Conservation (phyloP, 2,888 invertebrate species). For the Dioctria rufipes region DNA sequence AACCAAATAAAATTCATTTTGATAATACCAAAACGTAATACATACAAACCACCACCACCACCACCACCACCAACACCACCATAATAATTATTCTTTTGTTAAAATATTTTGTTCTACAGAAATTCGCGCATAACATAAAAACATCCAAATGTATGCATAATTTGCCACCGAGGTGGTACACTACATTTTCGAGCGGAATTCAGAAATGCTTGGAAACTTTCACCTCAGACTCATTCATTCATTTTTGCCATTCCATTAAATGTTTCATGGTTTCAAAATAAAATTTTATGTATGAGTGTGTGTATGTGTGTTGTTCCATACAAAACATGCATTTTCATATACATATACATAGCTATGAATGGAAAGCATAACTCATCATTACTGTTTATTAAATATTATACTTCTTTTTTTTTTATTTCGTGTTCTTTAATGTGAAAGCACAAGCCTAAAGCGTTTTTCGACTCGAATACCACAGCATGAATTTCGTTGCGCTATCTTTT, state of each 20-base stretch:
- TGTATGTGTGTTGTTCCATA: slow-evolving; percentile 13
- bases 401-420: slow-evolving; percentile 30
- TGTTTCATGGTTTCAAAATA: slow-evolving; percentile 26
- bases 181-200: too few species aligned
- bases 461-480: not conserved
- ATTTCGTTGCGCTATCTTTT: not conserved
- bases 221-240: slow-evolving; percentile 15
- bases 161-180: slow-evolving; percentile 5
- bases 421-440: slow-evolving; percentile 44
- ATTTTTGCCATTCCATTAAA: slow-evolving; percentile 25
- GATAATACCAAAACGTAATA: too few species aligned
- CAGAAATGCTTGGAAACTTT: slow-evolving; percentile 14
- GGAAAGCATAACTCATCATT: slow-evolving; percentile 29
- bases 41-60: too few species aligned
- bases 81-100: too few species aligned
- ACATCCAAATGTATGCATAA: too few species aligned
- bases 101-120: too few species aligned
- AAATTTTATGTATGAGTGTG: too few species aligned
- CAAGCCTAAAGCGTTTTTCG: slow-evolving; percentile 30
- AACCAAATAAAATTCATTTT: too few species aligned
- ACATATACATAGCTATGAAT: slow-evolving; percentile 9
- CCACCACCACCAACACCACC: too few species aligned
- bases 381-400: slow-evolving; percentile 34
- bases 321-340: slow-evolving; percentile 7
- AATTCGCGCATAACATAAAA: too few species aligned